phyloP scores from a whole-genome alignment of 1,140 invertebrate genomes.

The Lepidostoma basale region DNA sequence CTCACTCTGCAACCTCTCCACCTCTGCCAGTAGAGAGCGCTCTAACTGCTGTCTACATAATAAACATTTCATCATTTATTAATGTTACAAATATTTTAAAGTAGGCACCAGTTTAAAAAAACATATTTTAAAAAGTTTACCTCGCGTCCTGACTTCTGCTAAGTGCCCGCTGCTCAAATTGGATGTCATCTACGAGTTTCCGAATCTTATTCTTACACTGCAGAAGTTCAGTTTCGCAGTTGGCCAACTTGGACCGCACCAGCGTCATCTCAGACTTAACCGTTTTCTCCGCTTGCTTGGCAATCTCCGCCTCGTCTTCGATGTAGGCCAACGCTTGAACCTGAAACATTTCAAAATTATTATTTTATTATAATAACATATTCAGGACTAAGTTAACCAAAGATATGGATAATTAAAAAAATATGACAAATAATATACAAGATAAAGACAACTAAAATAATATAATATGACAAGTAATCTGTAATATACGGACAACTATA shows the following conservation, averaged over 20 bases:
- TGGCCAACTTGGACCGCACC: constrained; percentile 80
- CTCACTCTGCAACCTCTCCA: constrained; percentile 81
- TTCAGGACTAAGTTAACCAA: no score
- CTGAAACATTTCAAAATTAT: constrained; percentile 53
- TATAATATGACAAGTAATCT: no score
- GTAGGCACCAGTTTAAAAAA: no score
- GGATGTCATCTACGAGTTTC: constrained; percentile 70
- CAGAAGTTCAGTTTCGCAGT: constrained; percentile 85
- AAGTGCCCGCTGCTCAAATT: constrained; percentile 53
- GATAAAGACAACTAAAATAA: no score
- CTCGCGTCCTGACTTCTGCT: constrained; percentile 46
- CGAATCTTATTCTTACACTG: constrained; percentile 90
- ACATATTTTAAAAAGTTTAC: constrained; percentile 12
- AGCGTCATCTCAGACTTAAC: constrained; percentile 84
- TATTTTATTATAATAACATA: no score
- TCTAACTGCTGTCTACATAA: constrained; percentile 70
- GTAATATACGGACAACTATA: background rate
- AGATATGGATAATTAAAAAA: no score
- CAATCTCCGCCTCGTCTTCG: constrained; percentile 86
- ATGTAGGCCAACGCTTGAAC: constrained; percentile 77
- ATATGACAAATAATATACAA: no score
- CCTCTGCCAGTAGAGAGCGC: constrained; percentile 75
- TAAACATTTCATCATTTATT: background rate
- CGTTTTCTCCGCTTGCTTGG: constrained; percentile 86
- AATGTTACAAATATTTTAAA: background rate